Percentiles rank a stretch among this genome's conserved stretches.
phyloP scores from a whole-genome alignment of 2,113 vertebrate genomes.

The Sander lucioperca region DNA sequence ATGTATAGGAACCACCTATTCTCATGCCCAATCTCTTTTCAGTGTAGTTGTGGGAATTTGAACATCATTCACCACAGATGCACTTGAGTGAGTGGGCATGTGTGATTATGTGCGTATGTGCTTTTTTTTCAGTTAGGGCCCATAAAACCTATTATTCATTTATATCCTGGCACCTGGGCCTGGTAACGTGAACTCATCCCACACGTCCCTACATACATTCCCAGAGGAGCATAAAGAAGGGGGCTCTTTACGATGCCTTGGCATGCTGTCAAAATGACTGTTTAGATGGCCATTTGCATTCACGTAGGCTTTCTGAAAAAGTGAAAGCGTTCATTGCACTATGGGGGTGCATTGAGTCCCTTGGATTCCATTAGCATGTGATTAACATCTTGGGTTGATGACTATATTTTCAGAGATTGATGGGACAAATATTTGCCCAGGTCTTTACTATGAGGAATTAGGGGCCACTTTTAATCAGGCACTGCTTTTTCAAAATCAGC shows the following conservation, averaged over 20 bases:
- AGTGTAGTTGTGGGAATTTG: constrained; percentile 81
- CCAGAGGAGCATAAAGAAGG: constrained; percentile 80
- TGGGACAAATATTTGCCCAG: constrained; percentile 83
- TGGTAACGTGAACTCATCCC: constrained; percentile 82
- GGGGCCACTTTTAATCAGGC: constrained; percentile 67
- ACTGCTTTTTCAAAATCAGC: constrained; percentile 55
- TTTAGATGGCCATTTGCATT: constrained; percentile 82
- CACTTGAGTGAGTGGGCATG: constrained; percentile 71
- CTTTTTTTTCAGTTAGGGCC: constrained; percentile 60
- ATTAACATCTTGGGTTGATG: constrained; percentile 82
- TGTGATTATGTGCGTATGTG: constrained; percentile 72
- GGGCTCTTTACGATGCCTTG: constrained; percentile 80
- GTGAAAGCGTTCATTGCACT: constrained; percentile 75
- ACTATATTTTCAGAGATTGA: constrained; percentile 82
- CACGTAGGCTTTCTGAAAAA: constrained; percentile 76
- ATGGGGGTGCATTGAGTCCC: constrained; percentile 73
- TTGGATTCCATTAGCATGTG: constrained; percentile 80
- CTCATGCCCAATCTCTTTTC: constrained; percentile 78
- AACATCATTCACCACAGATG: constrained; percentile 79
- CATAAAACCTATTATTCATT: constrained; percentile 83
- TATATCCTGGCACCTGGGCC: constrained; percentile 82
- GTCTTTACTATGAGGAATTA: constrained; percentile 76
- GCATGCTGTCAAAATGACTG: constrained; percentile 77
- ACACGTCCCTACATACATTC: constrained; percentile 79
- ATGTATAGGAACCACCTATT: constrained; percentile 82